These are phyloP conservation scores for Odocoileus virginianus DNA, from an alignment of 2,113 vertebrate species.

Conservation along the genomic window DNA sequence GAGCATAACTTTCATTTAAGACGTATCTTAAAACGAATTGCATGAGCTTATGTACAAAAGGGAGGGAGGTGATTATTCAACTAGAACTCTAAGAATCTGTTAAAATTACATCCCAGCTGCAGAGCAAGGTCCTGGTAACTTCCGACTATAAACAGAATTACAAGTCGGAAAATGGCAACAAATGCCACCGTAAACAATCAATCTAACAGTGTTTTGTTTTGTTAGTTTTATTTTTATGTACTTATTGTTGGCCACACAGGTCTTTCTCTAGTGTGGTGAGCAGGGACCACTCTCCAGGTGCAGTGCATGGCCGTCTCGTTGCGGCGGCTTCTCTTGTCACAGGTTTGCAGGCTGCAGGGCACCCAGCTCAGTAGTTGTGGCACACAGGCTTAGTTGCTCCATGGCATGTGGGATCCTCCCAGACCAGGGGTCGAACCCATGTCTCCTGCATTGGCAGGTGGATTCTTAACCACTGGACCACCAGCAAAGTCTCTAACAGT, in stretches of 20 bases:
- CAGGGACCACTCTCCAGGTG: neutral
- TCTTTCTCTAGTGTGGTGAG: neutral
- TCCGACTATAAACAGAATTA: neutral
- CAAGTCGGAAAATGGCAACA: neutral
- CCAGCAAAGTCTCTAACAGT: neutral
- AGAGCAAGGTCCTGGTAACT: neutral
- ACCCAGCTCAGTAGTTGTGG: neutral
- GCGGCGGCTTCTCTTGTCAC: neutral
- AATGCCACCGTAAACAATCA: neutral
- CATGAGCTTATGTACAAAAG: neutral
- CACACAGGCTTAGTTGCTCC: neutral
- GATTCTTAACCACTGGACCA: neutral
- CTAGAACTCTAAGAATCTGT: neutral
- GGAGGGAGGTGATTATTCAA: neutral
- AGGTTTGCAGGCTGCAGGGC: fast-evolving
- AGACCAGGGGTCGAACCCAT: neutral
- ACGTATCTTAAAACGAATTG: neutral
- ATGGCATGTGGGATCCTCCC: neutral
- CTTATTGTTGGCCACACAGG: neutral
- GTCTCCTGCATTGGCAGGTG: neutral
- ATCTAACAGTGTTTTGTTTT: neutral
- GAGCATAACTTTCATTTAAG: neutral
- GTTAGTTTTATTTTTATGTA: neutral
- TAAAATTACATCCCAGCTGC: neutral
- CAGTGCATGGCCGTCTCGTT: no score